Percentiles rank a stretch among this genome's conserved stretches.
Evolutionary conservation across 2,797 vertebrate species (phyloP).

Genomic region (Karalla daura): DNA sequence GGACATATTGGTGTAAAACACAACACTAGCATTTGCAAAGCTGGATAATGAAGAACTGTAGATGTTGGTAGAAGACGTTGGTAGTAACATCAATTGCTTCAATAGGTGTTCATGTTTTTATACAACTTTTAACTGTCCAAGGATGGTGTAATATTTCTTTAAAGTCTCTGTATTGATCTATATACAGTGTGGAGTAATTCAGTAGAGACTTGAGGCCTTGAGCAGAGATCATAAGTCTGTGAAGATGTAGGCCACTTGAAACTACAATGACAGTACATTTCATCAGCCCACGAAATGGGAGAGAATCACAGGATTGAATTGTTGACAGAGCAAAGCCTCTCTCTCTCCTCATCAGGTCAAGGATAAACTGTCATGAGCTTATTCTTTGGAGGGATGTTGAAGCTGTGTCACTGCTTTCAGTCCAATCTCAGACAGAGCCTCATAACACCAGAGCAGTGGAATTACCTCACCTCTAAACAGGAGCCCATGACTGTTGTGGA

Average conservation of each 20-base stretch:
- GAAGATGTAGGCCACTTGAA: conserved; percentile 4
- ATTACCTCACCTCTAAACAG: conserved; percentile 36
- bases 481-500: background rate
- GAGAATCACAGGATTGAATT: conserved; percentile 53
- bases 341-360: conserved; percentile 53
- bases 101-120: too few species aligned
- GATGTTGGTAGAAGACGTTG: too few species aligned
- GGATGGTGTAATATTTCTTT: background rate
- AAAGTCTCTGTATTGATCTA: background rate
- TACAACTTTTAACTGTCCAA: background rate
- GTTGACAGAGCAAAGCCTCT: conserved; percentile 58
- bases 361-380: conserved; percentile 59
- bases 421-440: conserved; percentile 42
- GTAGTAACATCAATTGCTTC: too few species aligned
- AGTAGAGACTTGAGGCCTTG: background rate
- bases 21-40: too few species aligned
- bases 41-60: too few species aligned
- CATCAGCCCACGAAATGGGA: conserved; percentile 58
- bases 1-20: too few species aligned
- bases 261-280: conserved; percentile 45
- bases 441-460: conserved; percentile 29
- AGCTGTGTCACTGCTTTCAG: conserved; percentile 45
- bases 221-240: conserved; percentile 6
- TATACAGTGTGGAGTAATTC: background rate
- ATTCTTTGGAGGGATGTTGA: conserved; percentile 59